Base-by-base conservation (phyloP, 2,888 invertebrate genomes). In the Anagyrus pseudococci region DNA sequence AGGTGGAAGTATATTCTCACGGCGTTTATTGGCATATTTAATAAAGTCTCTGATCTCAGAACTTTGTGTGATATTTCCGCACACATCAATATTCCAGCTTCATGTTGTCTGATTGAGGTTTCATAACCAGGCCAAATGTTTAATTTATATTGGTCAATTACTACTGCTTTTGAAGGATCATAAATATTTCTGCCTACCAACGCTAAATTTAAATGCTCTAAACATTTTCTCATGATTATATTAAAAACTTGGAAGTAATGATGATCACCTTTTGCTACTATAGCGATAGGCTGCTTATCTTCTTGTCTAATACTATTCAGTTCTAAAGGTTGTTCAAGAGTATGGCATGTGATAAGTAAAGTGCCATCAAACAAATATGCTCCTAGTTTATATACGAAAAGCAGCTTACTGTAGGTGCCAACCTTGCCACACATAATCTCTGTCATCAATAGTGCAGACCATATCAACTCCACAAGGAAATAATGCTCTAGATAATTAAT, bases 401-500 rank as follows among this genome's bases (percentile, higher is more conserved):
- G n/a, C n/a, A n/a, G n/a, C n/a, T n/a, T n/a, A n/a, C n/a, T n/a
- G n/a, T n/a, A n/a, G n/a, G n/a, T n/a, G n/a, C n/a, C 97, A 95
- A 81, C 92, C 94, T 74, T 95, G 92, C 99, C 99, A 99, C 0
- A 99, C 99, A 83, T 99, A 99, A 79, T 98, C 97, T 29, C 99
- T 86, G 81, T 99, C 99, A 79, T 99, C 99, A 72, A 99, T 98
- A 70, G 99, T 99, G 79, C 96, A 96, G 25, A 99, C 98, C 92
- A 99, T 91, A 69, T 95, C 90, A 81, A 99, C 98, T 0, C 98
- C 99, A 78, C 96, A 96, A 0, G 99, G 99, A 83, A 99, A 99
- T 47, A 99, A 83, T 2, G 98, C 95, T 77, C 97, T 97, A 81
- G 67, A 70, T 48, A 62, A 55, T 60, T 23, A 64, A 48, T 64